Percentiles rank a stretch among this genome's conserved stretches.
Evolutionary conservation across 2,113 vertebrate genomes (phyloP).

Genomic region (Ictidomys tridecemlineatus): DNA sequence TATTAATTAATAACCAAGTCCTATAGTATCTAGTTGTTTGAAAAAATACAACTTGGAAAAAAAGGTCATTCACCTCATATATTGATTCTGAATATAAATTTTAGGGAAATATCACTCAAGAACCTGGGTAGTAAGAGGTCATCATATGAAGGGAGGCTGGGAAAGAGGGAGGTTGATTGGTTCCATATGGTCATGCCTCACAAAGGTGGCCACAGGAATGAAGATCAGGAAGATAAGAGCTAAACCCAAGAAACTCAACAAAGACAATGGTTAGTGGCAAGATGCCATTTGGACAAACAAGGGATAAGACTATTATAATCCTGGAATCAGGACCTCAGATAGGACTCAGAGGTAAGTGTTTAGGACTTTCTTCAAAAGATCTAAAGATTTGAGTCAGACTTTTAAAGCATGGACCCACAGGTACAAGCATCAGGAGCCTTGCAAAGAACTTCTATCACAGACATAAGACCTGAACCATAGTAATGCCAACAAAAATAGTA

Average conservation of each 20-base stretch:
- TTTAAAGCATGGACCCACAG: background rate
- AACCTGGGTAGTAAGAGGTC: background rate
- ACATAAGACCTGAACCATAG: background rate
- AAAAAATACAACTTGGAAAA: background rate
- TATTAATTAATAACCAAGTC: background rate
- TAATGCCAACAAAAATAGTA: background rate
- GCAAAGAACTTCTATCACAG: background rate
- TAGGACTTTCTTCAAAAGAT: background rate
- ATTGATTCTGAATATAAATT: background rate
- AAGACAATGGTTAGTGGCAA: background rate
- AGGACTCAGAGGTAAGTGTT: background rate
- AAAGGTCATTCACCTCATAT: background rate
- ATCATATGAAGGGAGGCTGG: background rate
- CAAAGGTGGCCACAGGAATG: background rate
- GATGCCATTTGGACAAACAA: background rate
- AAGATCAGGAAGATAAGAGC: background rate
- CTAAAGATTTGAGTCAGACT: background rate
- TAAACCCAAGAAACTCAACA: background rate
- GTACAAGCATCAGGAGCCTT: background rate
- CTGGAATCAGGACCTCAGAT: background rate
- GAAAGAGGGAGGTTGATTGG: background rate
- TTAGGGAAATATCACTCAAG: background rate
- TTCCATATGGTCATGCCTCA: background rate
- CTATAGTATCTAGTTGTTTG: background rate
- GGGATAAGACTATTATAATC: background rate